phyloP scores from a whole-genome alignment of 2,888 invertebrate species.

The Ecdyonurus torrentis region DNA sequence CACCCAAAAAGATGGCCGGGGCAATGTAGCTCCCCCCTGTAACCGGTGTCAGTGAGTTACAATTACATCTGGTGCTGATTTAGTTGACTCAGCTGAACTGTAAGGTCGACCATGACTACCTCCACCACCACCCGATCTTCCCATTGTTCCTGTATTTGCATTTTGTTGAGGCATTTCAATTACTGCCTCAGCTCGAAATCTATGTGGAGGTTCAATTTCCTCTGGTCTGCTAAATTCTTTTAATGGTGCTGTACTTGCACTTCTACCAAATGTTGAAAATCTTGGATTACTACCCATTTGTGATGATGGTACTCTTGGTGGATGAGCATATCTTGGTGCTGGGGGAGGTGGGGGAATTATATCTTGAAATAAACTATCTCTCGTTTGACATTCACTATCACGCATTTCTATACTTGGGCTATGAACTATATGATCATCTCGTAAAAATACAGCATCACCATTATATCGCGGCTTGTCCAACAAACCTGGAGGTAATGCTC shows the following conservation, averaged over 20 bases:
- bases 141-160: conserved; percentile 22
- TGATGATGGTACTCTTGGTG: conserved; percentile 9
- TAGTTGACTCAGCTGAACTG: conserved; percentile 65
- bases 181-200: conserved; percentile 23
- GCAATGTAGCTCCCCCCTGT: conserved; percentile 2
- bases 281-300: not conserved
- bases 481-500: not conserved
- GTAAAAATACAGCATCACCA: conserved; percentile 8
- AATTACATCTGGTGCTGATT: conserved; percentile 81
- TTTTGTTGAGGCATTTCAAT: conserved; percentile 26
- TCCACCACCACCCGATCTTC: not conserved
- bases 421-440: conserved; percentile 9
- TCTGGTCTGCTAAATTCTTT: not conserved
- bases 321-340: conserved; percentile 13
- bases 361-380: conserved; percentile 49
- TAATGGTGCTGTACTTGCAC: not conserved
- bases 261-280: not conserved
- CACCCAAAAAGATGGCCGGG: not conserved
- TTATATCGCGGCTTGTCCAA: conserved; percentile 8
- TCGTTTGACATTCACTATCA: conserved; percentile 65
- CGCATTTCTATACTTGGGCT: conserved; percentile 35
- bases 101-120: conserved; percentile 18
- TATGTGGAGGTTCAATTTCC: not conserved
- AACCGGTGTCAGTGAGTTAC: conserved; percentile 58
- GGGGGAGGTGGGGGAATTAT: conserved; percentile 15